Percentiles rank a stretch among this genome's conserved stretches.
Evolutionary conservation across 2,797 vertebrate genomes (phyloP).

Genomic region (Miichthys miiuy): DNA sequence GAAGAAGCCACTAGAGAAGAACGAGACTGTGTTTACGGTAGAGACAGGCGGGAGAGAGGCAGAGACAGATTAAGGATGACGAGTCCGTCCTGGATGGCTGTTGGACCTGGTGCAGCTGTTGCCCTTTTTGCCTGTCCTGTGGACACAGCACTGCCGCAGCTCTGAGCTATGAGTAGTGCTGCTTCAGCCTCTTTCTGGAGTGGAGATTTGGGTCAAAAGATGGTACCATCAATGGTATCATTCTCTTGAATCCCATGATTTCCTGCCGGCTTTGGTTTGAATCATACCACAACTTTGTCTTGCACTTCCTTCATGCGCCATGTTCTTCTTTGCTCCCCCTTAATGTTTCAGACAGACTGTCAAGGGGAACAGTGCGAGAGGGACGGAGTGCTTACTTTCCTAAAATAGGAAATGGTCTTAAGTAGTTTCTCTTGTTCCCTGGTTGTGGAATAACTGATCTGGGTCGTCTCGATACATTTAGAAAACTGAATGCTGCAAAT

Average conservation of each 20-base stretch:
- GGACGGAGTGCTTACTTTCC: slow-evolving; percentile 52
- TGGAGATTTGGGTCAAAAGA: slow-evolving; percentile 7
- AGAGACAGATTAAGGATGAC: slow-evolving; percentile 73
- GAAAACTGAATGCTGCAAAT: slow-evolving; percentile 62
- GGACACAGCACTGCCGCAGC: slow-evolving; percentile 39
- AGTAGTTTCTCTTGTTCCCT: slow-evolving; percentile 79
- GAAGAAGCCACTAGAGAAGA: slow-evolving; percentile 35
- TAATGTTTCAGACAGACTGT: slow-evolving; percentile 60
- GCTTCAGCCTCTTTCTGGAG: slow-evolving; percentile 24
- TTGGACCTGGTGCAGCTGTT: slow-evolving; percentile 71
- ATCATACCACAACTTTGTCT: slow-evolving; percentile 23
- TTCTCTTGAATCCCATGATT: slow-evolving; percentile 26
- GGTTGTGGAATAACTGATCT: slow-evolving; percentile 72
- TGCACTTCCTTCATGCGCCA: slow-evolving; percentile 29
- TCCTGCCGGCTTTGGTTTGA: slow-evolving; percentile 27
- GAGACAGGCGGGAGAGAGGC: slow-evolving; percentile 30
- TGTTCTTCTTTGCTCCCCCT: slow-evolving; percentile 35
- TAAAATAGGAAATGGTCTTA: slow-evolving; percentile 74
- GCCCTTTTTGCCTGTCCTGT: slow-evolving; percentile 50
- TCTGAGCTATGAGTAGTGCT: slow-evolving; percentile 16
- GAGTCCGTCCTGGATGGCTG: slow-evolving; percentile 67
- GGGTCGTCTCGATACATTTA: slow-evolving; percentile 59
- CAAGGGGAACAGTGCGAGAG: slow-evolving; percentile 43
- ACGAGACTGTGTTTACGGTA: slow-evolving; percentile 23
- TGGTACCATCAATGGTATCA: not conserved